Evolutionary conservation across 1,140 invertebrate genomes (phyloP).

Genomic region (Drosophila melanogaster): DNA sequence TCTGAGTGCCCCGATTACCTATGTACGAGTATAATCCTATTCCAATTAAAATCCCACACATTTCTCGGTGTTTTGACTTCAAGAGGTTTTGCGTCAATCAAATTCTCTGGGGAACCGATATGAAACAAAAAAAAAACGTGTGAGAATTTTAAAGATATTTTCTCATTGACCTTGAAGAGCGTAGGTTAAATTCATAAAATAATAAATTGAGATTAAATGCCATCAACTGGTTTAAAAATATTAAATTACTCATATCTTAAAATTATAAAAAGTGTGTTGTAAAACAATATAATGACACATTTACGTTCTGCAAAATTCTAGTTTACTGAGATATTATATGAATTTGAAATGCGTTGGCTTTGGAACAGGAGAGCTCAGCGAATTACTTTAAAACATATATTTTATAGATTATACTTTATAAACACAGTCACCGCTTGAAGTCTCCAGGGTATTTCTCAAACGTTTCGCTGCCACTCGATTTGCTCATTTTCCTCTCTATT

Average conservation of each 20-base stretch:
- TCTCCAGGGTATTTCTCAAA: conserved; percentile 11
- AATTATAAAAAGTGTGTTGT: too few species aligned
- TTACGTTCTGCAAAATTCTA: too few species aligned
- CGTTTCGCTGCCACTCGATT: background rate
- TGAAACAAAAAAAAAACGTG: background rate
- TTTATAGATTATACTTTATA: too few species aligned
- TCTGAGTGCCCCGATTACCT: conserved; percentile 22
- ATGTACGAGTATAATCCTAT: conserved; percentile 14
- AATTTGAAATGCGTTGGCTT: too few species aligned
- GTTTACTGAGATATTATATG: too few species aligned
- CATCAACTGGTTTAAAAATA: background rate
- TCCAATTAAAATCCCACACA: conserved; percentile 2
- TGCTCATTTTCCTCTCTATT: conserved; percentile 18
- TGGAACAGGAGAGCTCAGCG: too few species aligned
- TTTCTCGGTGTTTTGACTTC: conserved; percentile 3
- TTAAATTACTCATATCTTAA: background rate
- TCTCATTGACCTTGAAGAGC: background rate
- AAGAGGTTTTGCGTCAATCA: conserved; percentile 33
- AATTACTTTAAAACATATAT: too few species aligned
- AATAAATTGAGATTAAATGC: background rate
- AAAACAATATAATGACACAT: background rate
- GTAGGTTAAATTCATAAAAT: background rate
- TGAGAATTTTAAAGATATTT: background rate
- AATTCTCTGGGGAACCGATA: conserved; percentile 15
- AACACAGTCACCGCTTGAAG: background rate